Evolutionary conservation across 2,113 vertebrate species (phyloP), one percentile per base, ranked within the genome.

Genomic region (Accipiter virgatus): DNA sequence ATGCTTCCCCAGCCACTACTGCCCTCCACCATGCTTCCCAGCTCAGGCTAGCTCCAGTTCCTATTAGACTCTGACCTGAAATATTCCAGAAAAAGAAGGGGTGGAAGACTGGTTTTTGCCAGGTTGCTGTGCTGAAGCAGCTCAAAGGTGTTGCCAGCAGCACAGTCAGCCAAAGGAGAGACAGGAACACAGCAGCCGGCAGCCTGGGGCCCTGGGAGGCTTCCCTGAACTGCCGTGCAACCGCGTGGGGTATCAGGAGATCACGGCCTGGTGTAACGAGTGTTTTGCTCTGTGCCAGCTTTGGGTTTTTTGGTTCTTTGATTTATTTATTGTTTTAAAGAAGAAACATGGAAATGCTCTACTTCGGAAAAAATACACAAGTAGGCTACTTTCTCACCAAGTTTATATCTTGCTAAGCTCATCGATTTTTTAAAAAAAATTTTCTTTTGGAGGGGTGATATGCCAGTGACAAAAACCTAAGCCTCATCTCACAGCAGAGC

Each of bases 181-280:
- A 31, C 0, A 1, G 19, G 36, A 66, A 77, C 50, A 34, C 20
- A 26, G 56, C 20, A 70, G 45, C 6, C 0, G 0, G 3, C n/a
- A 52, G 45, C 23, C 16, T 0, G 0, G 22, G 19, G 20, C 56
- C 16, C 29, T 16, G 47, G 12, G 8, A 58, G 12, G 14, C 40
- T 65, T 72, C 48, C 65, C 58, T 50, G 72, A 9, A 29, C 22
- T 43, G 53, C 45, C 8, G 2, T 5, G 29, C 2, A 2, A 88
- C 34, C n/a, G 23, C 1, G 0, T 1, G 17, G 52, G 12, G 53
- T 40, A 74, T 71, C 70, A 71, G 13, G 36, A 74, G 31, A 56
- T 31, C 23, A 8, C 8, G 19, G 67, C 13, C 55, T 31, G 40
- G 20, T 34, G 27, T 25, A 78, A 81, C 4, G 12, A 56, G 16